Percentiles rank a stretch among this genome's conserved stretches.
phyloP scores from a whole-genome alignment of 1,140 invertebrate species.

The Pectinophora gossypiella region DNA sequence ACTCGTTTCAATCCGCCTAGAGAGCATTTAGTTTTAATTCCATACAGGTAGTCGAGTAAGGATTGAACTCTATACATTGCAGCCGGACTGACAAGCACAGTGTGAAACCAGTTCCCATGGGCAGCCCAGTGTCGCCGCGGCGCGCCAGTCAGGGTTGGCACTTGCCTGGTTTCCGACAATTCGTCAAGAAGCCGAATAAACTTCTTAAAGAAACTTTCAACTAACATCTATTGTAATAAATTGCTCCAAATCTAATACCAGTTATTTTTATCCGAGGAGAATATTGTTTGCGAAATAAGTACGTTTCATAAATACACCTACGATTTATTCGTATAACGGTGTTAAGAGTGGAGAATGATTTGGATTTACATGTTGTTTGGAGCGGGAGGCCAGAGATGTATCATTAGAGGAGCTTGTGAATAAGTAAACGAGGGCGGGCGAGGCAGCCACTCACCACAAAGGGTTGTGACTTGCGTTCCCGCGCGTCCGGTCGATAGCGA shows the following conservation, averaged over 20 bases:
- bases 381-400: neutral
- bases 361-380: neutral
- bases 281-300: neutral
- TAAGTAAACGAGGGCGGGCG: conserved; percentile 32
- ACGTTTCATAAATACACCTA: neutral
- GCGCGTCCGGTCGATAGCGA: conserved; percentile 43
- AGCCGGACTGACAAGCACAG: conserved; percentile 35
- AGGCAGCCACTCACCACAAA: conserved; percentile 31
- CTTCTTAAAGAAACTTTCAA: neutral
- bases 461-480: conserved; percentile 42
- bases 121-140: conserved; percentile 14
- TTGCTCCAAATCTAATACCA: neutral
- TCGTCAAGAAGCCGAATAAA: neutral
- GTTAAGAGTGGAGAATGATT: neutral
- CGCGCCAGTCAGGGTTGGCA: neutral
- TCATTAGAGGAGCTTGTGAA: conserved; percentile 18
- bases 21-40: neutral
- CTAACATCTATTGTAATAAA: neutral
- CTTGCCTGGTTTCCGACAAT: neutral
- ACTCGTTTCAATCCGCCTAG: neutral
- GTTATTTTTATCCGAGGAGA: neutral
- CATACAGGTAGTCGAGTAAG: neutral
- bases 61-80: neutral
- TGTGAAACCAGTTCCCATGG: conserved; percentile 52
- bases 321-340: neutral